Percentiles rank a stretch among this genome's conserved stretches.
Conservation (phyloP, 2,888 invertebrate genomes). For the Resseliella maxima region DNA sequence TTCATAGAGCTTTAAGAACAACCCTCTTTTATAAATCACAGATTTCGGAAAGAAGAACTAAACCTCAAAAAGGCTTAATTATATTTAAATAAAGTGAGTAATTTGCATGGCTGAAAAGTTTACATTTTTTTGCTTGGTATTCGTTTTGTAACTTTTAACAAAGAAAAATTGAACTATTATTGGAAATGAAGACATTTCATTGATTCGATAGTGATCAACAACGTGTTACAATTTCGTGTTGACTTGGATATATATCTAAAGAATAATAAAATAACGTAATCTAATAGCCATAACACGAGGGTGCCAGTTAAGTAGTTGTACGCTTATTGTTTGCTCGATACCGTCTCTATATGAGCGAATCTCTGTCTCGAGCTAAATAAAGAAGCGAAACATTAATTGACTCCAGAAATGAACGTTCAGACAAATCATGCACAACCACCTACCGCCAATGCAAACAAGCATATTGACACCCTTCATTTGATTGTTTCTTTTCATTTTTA, state of each 20-base stretch:
- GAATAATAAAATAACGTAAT: neutral
- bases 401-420: neutral
- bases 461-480: slow-evolving; percentile 33
- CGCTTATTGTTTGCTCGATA: slow-evolving; percentile 54
- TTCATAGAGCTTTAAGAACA: too few species aligned
- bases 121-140: neutral
- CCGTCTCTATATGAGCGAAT: neutral
- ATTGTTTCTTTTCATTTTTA: neutral
- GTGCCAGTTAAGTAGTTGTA: slow-evolving; percentile 12
- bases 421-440: neutral
- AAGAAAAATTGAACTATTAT: neutral
- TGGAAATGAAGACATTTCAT: slow-evolving; percentile 42
- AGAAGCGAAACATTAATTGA: slow-evolving; percentile 30
- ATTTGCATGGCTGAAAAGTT: neutral
- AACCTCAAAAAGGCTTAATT: neutral
- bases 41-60: neutral
- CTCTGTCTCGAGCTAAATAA: slow-evolving; percentile 6
- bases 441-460: slow-evolving; percentile 9
- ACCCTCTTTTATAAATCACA: too few species aligned
- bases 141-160: neutral
- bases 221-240: slow-evolving; percentile 29
- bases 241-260: neutral
- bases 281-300: slow-evolving; percentile 16
- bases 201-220: slow-evolving; percentile 41
- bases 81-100: slow-evolving; percentile 20